A percentile compares a stretch with the other conserved stretches of the same genome.
Evolutionary conservation across 2,888 invertebrate genomes (phyloP).

Genomic region (Gastrophysa polygoni): DNA sequence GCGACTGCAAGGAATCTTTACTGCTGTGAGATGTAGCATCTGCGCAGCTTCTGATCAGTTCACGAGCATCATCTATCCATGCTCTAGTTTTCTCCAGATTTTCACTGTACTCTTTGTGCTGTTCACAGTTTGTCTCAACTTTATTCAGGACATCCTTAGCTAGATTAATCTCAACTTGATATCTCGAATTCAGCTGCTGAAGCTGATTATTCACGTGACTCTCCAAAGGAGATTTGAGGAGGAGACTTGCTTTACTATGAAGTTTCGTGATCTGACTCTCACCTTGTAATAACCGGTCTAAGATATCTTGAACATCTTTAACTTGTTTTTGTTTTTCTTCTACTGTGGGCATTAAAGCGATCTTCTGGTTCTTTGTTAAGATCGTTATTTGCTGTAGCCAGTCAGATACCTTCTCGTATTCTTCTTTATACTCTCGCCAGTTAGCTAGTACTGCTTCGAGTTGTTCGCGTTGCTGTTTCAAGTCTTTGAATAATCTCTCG

Average conservation of each 20-base stretch:
- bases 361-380: constrained; percentile 87
- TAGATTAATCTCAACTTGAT: constrained; percentile 86
- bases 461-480: constrained; percentile 83
- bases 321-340: constrained; percentile 87
- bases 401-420: constrained; percentile 88
- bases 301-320: constrained; percentile 77
- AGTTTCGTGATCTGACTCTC: constrained; percentile 83
- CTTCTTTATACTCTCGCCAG: constrained; percentile 91
- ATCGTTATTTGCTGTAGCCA: constrained; percentile 94
- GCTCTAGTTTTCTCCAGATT: constrained; percentile 77
- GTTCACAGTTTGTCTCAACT: constrained; percentile 85
- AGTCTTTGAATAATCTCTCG: constrained; percentile 82
- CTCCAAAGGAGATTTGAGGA: constrained; percentile 83
- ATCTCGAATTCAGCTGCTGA: constrained; percentile 83
- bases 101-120: constrained; percentile 80
- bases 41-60: constrained; percentile 79
- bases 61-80: constrained; percentile 89
- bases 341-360: constrained; percentile 77
- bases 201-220: constrained; percentile 87
- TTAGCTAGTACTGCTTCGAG: constrained; percentile 80
- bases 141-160: constrained; percentile 90
- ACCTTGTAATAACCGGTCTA: constrained; percentile 76
- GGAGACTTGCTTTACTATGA: constrained; percentile 76
- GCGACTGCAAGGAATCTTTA: constrained; percentile 81
- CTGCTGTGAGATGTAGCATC: constrained; percentile 79